Evolutionary conservation across 2,888 invertebrate species (phyloP), one percentile per base, ranked within the genome.

Genomic region (Geophilus truncorum): DNA sequence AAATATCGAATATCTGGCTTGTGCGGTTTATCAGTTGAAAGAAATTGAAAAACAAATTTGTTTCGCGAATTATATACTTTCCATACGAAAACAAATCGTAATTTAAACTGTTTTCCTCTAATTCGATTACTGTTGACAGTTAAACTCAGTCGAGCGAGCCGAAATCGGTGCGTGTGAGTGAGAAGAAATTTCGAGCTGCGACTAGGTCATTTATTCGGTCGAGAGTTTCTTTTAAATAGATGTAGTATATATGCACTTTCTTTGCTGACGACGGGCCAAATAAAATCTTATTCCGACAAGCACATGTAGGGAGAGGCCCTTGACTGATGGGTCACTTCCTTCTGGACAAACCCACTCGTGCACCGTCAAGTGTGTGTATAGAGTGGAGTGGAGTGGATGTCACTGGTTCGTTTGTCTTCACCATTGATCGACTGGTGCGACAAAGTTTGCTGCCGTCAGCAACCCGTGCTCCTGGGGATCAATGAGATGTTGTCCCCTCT

Each of bases 391-490:
- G 28, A 62, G 62, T 62, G 62, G 25, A 62, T 62, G 62, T 62
- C 62, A 62, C 62, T 62, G 62, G 62, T 62, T 62, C 62, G 62
- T 62, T 62, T 62, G 62, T 62, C 62, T 62, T 62, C 62, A 62
- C 62, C 62, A 62, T 62, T 62, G 62, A 62, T 62, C 62, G 62
- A 62, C 62, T 62, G 62, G 62, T 62, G 62, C 62, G 62, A 62
- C 62, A 62, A 62, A 62, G 25, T 62, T 62, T 62, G 62, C 62
- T 62, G 62, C 62, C 62, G 62, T 62, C 62, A 62, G 62, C 62
- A 62, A 62, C 25, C 25, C 62, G 62, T 62, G 62, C 62, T 25
- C 62, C 25, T 25, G 62, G 62, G 62, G 62, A 62, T 62, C 62
- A 62, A 62, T 62, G 62, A 21, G 62, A 45, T 15, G 45, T 45